Percentiles rank a stretch among this genome's conserved stretches.
These are phyloP conservation scores for Echinometra lucunter DNA, from an alignment of 53 echinoderm and acorn worm species.

Conservation along the genomic window DNA sequence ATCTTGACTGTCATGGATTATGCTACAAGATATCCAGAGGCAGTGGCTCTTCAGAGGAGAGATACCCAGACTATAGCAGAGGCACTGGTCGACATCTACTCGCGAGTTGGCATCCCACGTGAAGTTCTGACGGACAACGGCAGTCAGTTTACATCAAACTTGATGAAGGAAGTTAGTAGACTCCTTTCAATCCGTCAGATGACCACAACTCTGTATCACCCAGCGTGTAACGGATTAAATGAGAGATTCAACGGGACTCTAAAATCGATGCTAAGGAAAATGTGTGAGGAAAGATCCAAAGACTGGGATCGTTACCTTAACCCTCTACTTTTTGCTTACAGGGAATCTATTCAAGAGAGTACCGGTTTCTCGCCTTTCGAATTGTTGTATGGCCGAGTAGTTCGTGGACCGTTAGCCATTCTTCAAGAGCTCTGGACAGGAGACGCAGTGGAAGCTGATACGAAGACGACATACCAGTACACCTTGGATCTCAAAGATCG, in stretches of 20 bases:
- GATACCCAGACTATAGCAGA: neutral
- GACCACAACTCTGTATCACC: slow-evolving; percentile 72
- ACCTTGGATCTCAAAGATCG: slow-evolving; percentile 59
- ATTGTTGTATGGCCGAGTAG: slow-evolving; percentile 62
- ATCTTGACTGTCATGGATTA: neutral
- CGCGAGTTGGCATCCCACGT: slow-evolving; percentile 57
- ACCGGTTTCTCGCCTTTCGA: slow-evolving; percentile 74
- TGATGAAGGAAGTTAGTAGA: slow-evolving; percentile 72
- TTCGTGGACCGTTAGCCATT: slow-evolving; percentile 68
- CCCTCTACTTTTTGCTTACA: slow-evolving; percentile 65
- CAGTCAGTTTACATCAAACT: slow-evolving; percentile 62
- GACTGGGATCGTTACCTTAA: slow-evolving; percentile 75
- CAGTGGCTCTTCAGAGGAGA: neutral
- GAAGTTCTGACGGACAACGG: slow-evolving; percentile 76
- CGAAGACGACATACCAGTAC: slow-evolving; percentile 57
- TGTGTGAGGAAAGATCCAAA: slow-evolving; percentile 66
- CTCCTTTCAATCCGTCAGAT: slow-evolving; percentile 62
- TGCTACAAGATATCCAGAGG: slow-evolving; percentile 33
- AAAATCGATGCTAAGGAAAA: slow-evolving; percentile 67
- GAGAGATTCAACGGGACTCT: slow-evolving; percentile 68
- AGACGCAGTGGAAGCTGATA: slow-evolving; percentile 12
- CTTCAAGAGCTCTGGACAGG: slow-evolving; percentile 71
- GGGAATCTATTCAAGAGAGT: slow-evolving; percentile 64
- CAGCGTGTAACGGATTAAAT: slow-evolving; percentile 59
- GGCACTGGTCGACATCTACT: slow-evolving; percentile 8